Evolutionary conservation across 2,797 vertebrate genomes (phyloP).

Genomic region (Aldrovandia affinis): DNA sequence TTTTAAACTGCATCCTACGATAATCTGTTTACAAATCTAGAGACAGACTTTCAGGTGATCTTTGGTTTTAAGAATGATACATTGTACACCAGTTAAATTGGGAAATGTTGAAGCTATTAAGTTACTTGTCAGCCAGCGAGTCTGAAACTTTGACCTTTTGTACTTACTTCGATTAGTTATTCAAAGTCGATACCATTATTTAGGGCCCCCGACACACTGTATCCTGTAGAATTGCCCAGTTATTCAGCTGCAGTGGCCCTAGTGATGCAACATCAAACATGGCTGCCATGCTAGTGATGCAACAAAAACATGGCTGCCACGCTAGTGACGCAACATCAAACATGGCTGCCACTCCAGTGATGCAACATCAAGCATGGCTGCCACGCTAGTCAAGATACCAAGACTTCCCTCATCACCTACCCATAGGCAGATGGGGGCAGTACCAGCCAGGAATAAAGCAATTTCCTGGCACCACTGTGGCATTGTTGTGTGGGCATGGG

Average conservation of each 20-base stretch:
- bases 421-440: neutral
- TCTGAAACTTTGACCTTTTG: neutral
- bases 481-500: slow-evolving; percentile 20
- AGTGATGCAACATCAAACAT: too few relatives aligned
- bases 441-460: slow-evolving; percentile 12
- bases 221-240: neutral
- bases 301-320: neutral
- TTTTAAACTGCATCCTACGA: neutral
- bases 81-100: neutral
- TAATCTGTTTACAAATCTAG: neutral
- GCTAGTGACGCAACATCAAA: neutral
- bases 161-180: neutral
- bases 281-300: neutral
- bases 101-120: too few relatives aligned
- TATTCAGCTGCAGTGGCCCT: neutral
- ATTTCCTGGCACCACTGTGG: slow-evolving; percentile 8
- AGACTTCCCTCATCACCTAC: neutral
- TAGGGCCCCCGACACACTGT: too few relatives aligned
- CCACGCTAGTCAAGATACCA: neutral
- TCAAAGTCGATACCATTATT: slow-evolving; percentile 35
- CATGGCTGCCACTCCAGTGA: neutral
- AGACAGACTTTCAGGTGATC: too few relatives aligned
- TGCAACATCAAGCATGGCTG: neutral
- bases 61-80: neutral
- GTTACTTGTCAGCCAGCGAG: too few relatives aligned